Base-by-base conservation (phyloP, 2,113 vertebrate genomes). In the Cathartes aura region DNA sequence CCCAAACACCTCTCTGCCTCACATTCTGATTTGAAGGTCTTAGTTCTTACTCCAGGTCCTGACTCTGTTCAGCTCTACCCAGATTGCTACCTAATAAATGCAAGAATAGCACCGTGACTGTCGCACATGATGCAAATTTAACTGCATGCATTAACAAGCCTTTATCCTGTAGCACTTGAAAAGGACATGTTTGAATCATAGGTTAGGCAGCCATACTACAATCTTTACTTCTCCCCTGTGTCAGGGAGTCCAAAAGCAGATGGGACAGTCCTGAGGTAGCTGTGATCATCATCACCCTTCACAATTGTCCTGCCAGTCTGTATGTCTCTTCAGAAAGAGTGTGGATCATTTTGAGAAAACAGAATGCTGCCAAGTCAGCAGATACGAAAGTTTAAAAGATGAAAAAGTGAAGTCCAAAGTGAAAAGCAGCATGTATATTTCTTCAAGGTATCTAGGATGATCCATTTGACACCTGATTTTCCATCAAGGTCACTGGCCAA, bases 391-490 rank as follows among this genome's bases (percentile, higher is more conserved):
- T 23, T 6, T 4, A 75, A 52, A 87, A 87, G 67, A 40, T 15
- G 40, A 71, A 94, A 40, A 60, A 62, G 21, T 42, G 5, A 60
- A 87, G 76, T 75, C 76, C 45, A 21, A 85, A 91, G 30, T 76
- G n/a, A 96, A 96, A 93, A 75, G 53, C 22, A 76, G 67, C 18
- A 53, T 73, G 56, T 30, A 2, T 50, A 15, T 92, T 76, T 87
- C n/a, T 92, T 89, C 48, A 82, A 3, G 40, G 18, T 91, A 47
- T 68, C 60, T 24, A 72, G 26, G 55, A 32, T 82, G 73, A 93
- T 94, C 34, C 43, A 14, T 94, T 52, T 87, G 66, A 88, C 84
- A 83, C 45, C 45, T 91, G 40, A 38, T 94, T 91, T 95, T 95
- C 93, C 83, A 87, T 59, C 24, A 79, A 70, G 48, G n/a, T 80